Evolutionary conservation across 1,140 invertebrate species (phyloP).

Genomic region (Homalodisca vitripennis): DNA sequence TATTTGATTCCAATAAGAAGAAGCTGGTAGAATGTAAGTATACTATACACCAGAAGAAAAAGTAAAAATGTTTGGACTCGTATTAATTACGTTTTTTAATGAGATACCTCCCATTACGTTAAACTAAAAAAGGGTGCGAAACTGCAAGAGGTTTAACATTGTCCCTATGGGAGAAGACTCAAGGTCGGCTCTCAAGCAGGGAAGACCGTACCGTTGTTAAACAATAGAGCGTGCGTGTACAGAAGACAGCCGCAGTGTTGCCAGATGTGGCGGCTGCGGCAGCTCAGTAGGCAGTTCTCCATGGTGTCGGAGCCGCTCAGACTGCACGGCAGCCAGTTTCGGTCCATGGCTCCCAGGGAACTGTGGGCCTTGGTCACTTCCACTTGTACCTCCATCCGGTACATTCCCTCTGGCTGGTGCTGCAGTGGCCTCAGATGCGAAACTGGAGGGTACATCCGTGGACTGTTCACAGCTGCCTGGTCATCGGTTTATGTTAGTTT

Average conservation of each 20-base stretch:
- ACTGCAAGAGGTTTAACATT: too few relatives aligned
- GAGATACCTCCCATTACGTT: too few relatives aligned
- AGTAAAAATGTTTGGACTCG: too few relatives aligned
- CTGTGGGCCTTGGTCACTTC: not conserved
- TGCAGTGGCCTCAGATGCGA: not conserved
- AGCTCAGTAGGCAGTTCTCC: constrained; percentile 2
- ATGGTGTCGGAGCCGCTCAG: not conserved
- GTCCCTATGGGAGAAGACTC: too few relatives aligned
- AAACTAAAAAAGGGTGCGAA: too few relatives aligned
- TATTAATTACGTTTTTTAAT: too few relatives aligned
- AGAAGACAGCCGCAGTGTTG: not conserved
- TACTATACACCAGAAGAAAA: too few relatives aligned
- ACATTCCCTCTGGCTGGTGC: not conserved
- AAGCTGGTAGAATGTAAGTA: too few relatives aligned
- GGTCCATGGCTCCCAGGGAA: too few relatives aligned
- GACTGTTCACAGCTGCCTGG: constrained; percentile 1
- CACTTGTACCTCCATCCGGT: not conserved
- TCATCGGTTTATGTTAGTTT: too few relatives aligned
- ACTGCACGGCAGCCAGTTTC: constrained; percentile 5
- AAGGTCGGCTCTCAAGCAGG: too few relatives aligned
- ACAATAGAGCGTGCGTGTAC: constrained; percentile 3
- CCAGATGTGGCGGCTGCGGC: not conserved
- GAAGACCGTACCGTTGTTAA: not conserved
- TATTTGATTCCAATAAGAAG: too few relatives aligned
- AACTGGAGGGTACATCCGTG: not conserved